phyloP scores from a whole-genome alignment of 1,140 invertebrate species.

The Lepidurus apus region DNA sequence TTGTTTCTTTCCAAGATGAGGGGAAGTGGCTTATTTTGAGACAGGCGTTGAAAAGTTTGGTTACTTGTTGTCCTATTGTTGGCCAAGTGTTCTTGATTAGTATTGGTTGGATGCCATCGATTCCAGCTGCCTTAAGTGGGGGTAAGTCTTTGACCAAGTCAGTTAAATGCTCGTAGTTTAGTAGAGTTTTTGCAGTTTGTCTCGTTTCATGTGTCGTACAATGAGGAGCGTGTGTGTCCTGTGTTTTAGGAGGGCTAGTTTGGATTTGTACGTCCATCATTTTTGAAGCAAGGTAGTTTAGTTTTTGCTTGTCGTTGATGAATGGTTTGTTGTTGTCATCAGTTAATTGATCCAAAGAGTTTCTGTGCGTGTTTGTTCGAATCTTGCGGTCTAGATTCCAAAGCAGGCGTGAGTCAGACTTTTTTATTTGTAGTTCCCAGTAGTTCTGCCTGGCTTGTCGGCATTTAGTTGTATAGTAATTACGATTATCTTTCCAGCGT shows the following conservation, averaged over 20 bases:
- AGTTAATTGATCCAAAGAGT: too few species aligned
- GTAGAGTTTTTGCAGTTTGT: not conserved
- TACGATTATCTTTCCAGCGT: not conserved
- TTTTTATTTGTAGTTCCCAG: not conserved
- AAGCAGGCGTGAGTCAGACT: not conserved
- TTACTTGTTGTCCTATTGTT: not conserved
- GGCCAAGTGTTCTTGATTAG: not conserved
- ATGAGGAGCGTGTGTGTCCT: not conserved
- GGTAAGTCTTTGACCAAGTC: not conserved
- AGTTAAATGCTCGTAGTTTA: not conserved
- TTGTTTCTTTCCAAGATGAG: not conserved
- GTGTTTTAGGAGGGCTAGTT: not conserved
- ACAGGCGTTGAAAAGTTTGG: not conserved
- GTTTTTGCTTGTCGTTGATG: conserved; percentile 10
- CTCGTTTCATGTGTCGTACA: not conserved
- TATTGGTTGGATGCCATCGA: conserved; percentile 10
- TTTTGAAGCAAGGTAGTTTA: not conserved
- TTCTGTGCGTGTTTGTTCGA: too few species aligned
- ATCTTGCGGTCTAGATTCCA: too few species aligned
- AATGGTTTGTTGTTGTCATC: too few species aligned
- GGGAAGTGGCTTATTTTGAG: conserved; percentile 3
- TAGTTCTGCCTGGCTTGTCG: not conserved
- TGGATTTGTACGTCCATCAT: not conserved
- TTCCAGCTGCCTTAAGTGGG: not conserved
- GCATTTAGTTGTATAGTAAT: not conserved